These are phyloP conservation scores for Acleris cristana DNA, from an alignment of 2,888 invertebrate species.

Conservation along the genomic window DNA sequence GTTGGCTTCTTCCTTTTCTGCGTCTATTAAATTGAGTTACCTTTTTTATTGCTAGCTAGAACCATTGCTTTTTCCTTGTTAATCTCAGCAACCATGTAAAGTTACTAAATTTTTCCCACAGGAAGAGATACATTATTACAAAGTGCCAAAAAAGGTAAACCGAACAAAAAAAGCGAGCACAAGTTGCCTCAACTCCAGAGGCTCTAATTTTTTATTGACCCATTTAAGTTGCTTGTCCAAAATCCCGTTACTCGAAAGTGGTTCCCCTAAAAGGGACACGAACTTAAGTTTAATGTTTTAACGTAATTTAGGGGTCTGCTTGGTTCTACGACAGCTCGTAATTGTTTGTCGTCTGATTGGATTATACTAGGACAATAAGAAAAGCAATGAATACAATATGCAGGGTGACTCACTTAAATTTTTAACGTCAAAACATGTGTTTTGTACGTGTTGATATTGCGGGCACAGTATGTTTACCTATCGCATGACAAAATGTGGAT, in stretches of 20 bases:
- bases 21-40: too few relatives aligned
- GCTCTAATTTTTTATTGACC: constrained; percentile 37
- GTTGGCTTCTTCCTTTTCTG: too few relatives aligned
- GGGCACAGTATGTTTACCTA: too few relatives aligned
- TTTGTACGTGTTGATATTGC: too few relatives aligned
- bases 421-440: too few relatives aligned
- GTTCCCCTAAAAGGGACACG: constrained; percentile 28
- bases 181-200: constrained; percentile 22
- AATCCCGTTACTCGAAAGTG: constrained; percentile 27
- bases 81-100: not conserved
- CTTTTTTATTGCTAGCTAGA: too few relatives aligned
- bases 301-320: constrained; percentile 23
- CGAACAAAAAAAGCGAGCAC: constrained; percentile 9
- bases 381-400: not conserved
- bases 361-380: not conserved
- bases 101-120: constrained; percentile 7
- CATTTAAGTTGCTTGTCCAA: constrained; percentile 32
- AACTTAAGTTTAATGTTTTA: constrained; percentile 33
- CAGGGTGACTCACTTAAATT: too few relatives aligned
- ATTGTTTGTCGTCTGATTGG: constrained; percentile 9
- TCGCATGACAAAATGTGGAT: too few relatives aligned
- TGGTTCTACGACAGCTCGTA: constrained; percentile 13
- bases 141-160: constrained; percentile 25
- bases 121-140: constrained; percentile 33
- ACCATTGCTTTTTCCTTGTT: too few relatives aligned